A percentile compares a stretch with the other conserved stretches of the same genome.
Conservation (phyloP, 2,888 invertebrate species). For the Biston betularia region DNA sequence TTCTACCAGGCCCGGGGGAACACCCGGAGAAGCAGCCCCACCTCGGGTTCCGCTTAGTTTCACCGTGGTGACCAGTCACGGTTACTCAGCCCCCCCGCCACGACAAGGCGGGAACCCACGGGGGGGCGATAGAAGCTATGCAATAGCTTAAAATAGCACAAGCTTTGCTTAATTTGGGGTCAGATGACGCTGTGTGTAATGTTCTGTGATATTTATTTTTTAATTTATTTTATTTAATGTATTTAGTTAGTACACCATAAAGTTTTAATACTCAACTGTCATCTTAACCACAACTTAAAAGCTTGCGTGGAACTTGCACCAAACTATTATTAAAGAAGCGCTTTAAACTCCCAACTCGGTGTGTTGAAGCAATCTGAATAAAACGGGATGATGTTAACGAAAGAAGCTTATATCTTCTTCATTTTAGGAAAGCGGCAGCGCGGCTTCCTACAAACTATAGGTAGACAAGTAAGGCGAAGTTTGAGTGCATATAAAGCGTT, state of each 20-base stretch:
- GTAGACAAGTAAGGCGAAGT: conserved; percentile 5
- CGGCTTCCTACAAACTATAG: conserved; percentile 6
- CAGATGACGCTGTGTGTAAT: no score
- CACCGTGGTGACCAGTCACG: no score
- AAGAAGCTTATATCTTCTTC: conserved; percentile 26
- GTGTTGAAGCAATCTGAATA: conserved; percentile 24
- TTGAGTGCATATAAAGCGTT: conserved; percentile 1
- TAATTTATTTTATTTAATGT: no score
- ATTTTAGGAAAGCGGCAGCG: conserved; percentile 12
- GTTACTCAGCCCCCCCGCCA: no score
- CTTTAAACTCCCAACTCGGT: conserved; percentile 25
- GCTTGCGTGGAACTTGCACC: not conserved
- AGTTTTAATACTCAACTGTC: conserved; percentile 14
- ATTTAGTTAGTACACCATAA: not conserved
- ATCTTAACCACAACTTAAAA: conserved; percentile 18
- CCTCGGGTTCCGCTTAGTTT: no score
- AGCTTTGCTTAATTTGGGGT: no score
- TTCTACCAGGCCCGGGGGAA: no score
- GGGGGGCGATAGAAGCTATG: no score
- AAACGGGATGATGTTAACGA: conserved; percentile 20
- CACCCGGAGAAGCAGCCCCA: no score
- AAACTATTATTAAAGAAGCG: conserved; percentile 33
- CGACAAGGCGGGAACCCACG: no score
- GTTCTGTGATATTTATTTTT: no score
- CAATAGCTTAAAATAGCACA: no score